Base-by-base conservation (phyloP, 2,113 vertebrate species). In the Trachemys scripta region DNA sequence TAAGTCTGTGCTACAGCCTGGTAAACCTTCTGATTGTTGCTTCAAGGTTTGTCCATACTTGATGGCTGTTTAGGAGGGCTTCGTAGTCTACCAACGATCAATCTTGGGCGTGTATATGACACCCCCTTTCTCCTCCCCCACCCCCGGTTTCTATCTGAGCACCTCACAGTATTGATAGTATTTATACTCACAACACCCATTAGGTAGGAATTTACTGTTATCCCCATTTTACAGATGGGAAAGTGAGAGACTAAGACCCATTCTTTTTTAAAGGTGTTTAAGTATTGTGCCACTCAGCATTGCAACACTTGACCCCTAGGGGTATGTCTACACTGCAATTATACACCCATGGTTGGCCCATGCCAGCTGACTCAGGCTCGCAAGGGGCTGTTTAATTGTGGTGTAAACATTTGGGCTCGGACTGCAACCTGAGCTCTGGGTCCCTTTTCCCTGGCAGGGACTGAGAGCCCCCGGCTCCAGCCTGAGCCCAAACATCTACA, bases 71-170 rank as follows among this genome's bases (percentile, higher is more conserved):
- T 53, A 35, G 42, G 27, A 80, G 49, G 57, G 20, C 49, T 87
- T 87, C 79, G 59, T 80, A 9, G 69, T 87, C 29, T 78, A 51
- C 69, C 84, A 83, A 38, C 5, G 9, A 72, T 72, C 65, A 72
- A 72, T n/a, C 19, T 20, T 72, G 8, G 17, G 9, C 38, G 22
- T 72, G 4, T 72, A 38, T 72, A 72, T 38, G 62, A 35, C 31
- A 16, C 16, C 4, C 16, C 13, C 50, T 50, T 4, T 4, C 50
- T 50, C 50, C 2, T 2, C 2, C 65, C 14, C 17, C 6, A 2
- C 3, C 29, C 8, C 20, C 8, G 53, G 4, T 72, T 72, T n/a
- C 65, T 72, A 10, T 72, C 65, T 20, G 65, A 72, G n/a, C n/a
- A 5, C 19, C 65, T 72, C 65, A 72, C 35, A 69, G 16, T n/a